phyloP scores from a whole-genome alignment of 2,888 invertebrate species.

The Bombyx huttoni region DNA sequence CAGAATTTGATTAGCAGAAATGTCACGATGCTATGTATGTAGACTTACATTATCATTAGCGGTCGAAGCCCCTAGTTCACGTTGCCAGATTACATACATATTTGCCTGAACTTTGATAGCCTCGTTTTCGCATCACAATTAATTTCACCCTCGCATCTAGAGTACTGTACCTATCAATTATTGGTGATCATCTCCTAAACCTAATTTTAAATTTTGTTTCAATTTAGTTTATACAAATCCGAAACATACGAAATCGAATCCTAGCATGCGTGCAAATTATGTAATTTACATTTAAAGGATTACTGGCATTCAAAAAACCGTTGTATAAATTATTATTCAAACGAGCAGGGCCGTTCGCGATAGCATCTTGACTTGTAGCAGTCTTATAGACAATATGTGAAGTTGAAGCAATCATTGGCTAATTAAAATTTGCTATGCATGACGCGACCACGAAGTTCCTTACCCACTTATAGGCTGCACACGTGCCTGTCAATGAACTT shows the following conservation, averaged over 20 bases:
- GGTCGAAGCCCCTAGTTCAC: constrained; percentile 57
- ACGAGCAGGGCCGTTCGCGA: constrained; percentile 34
- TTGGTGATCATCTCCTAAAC: not conserved
- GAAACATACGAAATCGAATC: too few species aligned
- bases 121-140: constrained; percentile 29
- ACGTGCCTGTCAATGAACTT: constrained; percentile 71
- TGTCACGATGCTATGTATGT: constrained; percentile 6
- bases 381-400: constrained; percentile 22
- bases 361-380: constrained; percentile 41
- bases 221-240: too few species aligned
- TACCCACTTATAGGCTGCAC: constrained; percentile 61
- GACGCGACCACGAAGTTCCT: constrained; percentile 54
- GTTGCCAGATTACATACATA: constrained; percentile 48
- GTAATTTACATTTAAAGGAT: constrained; percentile 3
- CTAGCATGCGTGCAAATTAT: not conserved
- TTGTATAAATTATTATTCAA: constrained; percentile 45
- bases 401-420: constrained; percentile 55
- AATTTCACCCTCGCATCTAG: constrained; percentile 24
- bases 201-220: too few species aligned
- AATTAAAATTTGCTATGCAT: constrained; percentile 69
- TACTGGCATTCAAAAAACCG: constrained; percentile 17
- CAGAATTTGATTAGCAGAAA: not conserved
- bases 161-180: constrained; percentile 7
- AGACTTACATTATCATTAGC: constrained; percentile 44
- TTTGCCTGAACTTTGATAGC: constrained; percentile 52